These are phyloP conservation scores for Periplaneta americana DNA, from an alignment of 1,140 invertebrate species.

Conservation along the genomic window DNA sequence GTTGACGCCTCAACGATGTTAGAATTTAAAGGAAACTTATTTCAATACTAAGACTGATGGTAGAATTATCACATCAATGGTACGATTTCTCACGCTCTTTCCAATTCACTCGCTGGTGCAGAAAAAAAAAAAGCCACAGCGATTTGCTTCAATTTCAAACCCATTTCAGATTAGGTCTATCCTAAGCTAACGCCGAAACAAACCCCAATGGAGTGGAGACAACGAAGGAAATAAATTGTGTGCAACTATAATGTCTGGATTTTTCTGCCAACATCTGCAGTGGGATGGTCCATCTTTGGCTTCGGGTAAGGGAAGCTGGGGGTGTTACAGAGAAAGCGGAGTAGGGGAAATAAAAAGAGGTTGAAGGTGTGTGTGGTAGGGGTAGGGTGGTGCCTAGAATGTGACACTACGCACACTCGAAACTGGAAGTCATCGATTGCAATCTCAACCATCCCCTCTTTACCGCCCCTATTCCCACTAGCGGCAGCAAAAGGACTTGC, in stretches of 20 bases:
- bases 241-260: too few species aligned
- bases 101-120: not conserved
- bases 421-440: not conserved
- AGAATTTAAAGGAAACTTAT: too few species aligned
- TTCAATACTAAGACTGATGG: too few species aligned
- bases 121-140: not conserved
- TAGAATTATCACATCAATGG: not conserved
- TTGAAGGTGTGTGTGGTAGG: not conserved
- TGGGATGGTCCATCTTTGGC: constrained; percentile 4
- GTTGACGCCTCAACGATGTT: too few species aligned
- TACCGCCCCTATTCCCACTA: not conserved
- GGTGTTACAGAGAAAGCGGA: not conserved
- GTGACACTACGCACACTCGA: constrained; percentile 3
- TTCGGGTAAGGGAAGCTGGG: not conserved
- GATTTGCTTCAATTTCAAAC: not conserved
- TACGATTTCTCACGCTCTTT: not conserved
- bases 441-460: not conserved
- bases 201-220: not conserved
- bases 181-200: not conserved
- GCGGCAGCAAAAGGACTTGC: not conserved
- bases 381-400: not conserved
- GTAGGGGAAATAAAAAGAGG: not conserved
- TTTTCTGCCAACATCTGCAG: constrained; percentile 4
- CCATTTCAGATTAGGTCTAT: not conserved
- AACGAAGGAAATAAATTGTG: not conserved